Percentiles rank a stretch among this genome's conserved stretches.
Evolutionary conservation across 2,797 vertebrate genomes (phyloP).

Genomic region (Betta splendens): DNA sequence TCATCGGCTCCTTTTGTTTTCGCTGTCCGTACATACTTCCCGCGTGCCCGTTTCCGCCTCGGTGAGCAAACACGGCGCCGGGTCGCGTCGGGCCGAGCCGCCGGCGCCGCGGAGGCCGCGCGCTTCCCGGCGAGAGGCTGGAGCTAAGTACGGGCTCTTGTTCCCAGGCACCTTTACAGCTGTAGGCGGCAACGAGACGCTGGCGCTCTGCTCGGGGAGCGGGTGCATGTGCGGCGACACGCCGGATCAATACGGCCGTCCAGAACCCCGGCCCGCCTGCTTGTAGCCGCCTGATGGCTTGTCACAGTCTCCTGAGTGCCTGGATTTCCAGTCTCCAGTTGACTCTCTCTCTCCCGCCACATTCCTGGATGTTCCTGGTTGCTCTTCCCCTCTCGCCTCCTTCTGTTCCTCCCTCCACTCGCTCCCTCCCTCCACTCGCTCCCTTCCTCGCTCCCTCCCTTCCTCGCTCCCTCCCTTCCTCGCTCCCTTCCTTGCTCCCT

Average conservation of each 20-base stretch:
- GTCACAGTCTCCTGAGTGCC: constrained; percentile 61
- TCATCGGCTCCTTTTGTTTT: constrained; percentile 51
- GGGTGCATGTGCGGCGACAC: constrained; percentile 28
- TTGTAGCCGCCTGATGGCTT: constrained; percentile 36
- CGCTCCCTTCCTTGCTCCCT: no score
- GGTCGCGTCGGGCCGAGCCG: constrained; percentile 28
- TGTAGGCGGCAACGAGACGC: constrained; percentile 43
- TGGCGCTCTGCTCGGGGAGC: constrained; percentile 45
- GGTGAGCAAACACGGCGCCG: constrained; percentile 61
- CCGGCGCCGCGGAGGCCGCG: constrained; percentile 43
- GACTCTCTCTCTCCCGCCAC: constrained; percentile 4
- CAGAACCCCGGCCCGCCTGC: constrained; percentile 33
- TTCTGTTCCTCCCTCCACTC: no score
- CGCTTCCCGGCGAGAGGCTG: constrained; percentile 37
- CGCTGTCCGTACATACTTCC: constrained; percentile 56
- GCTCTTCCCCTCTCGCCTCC: no score
- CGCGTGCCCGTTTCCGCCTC: constrained; percentile 69
- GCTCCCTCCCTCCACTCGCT: no score
- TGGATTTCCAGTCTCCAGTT: constrained; percentile 41
- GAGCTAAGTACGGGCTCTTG: constrained; percentile 54
- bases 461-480: constrained; percentile 53
- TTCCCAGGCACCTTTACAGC: constrained; percentile 49
- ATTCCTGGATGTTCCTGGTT: no score
- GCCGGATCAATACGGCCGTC: constrained; percentile 66
- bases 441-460: constrained; percentile 59